phyloP scores from a whole-genome alignment of 2,113 vertebrate species.

The Oceanodroma tethys region DNA sequence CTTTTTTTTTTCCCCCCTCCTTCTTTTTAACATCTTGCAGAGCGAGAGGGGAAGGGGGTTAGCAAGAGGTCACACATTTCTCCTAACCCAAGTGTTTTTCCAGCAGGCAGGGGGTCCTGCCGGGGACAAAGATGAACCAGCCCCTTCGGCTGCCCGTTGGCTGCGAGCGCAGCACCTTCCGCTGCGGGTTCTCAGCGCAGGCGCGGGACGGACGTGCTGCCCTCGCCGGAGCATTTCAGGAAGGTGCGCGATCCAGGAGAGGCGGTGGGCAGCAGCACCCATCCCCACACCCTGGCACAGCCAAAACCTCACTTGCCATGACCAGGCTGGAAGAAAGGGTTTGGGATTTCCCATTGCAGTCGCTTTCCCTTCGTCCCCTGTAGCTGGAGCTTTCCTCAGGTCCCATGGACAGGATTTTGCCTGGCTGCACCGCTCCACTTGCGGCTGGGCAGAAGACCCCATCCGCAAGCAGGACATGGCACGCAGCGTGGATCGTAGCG shows the following conservation, averaged over 20 bases:
- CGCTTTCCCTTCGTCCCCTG: rapidly evolving
- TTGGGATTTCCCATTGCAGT: neutral
- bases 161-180: neutral
- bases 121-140: neutral
- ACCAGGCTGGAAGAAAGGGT: neutral
- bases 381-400: rapidly evolving
- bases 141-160: neutral
- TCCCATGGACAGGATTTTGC: rapidly evolving
- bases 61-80: constrained; percentile 57
- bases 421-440: neutral
- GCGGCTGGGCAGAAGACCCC: rapidly evolving
- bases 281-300: neutral
- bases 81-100: constrained; percentile 46
- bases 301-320: neutral
- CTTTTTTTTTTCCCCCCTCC: neutral
- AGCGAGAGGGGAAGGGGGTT: neutral
- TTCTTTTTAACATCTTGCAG: neutral
- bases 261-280: neutral
- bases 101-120: constrained; percentile 49
- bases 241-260: neutral
- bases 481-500: neutral
- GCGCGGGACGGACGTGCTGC: rapidly evolving
- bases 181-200: neutral
- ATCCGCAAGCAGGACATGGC: neutral
- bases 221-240: rapidly evolving